Conservation (phyloP, 2,113 vertebrate species). For the Pseudolaguvia tuberculata region DNA sequence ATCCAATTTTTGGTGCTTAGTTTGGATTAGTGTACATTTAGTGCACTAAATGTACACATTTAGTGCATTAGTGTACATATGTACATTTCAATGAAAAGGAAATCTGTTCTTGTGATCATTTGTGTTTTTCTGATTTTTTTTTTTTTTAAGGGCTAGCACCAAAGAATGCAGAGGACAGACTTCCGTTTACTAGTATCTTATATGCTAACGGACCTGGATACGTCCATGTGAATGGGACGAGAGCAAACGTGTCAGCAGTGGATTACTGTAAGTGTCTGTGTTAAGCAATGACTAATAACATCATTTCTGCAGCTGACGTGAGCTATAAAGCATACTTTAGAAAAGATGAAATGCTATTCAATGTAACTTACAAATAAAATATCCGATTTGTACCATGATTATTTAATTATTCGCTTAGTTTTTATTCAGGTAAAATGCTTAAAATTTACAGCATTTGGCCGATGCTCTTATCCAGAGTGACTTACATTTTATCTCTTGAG, state of each 20-base stretch:
- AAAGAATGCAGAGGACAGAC: conserved; percentile 65
- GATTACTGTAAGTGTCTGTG: conserved; percentile 67
- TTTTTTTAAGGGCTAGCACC: conserved; percentile 66
- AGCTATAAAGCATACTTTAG: not conserved
- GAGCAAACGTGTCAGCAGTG: conserved; percentile 70
- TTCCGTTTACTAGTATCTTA: conserved; percentile 75
- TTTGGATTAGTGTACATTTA: not conserved
- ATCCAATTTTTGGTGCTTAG: conserved; percentile 73
- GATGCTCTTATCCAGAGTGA: too few species aligned
- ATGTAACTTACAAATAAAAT: too few species aligned
- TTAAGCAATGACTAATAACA: not conserved
- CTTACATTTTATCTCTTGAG: too few species aligned
- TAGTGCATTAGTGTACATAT: too few species aligned
- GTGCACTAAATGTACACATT: too few species aligned
- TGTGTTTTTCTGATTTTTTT: conserved; percentile 37
- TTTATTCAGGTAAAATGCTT: too few species aligned
- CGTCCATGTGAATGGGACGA: conserved; percentile 69
- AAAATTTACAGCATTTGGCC: too few species aligned
- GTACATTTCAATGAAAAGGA: not conserved
- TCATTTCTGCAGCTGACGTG: not conserved
- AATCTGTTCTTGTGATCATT: not conserved
- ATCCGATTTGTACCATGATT: too few species aligned
- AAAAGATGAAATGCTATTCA: too few species aligned
- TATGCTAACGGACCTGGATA: conserved; percentile 76
- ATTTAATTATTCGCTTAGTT: too few species aligned